Evolutionary conservation across 2,797 vertebrate genomes (phyloP).

Genomic region (Pelodytes ibericus): DNA sequence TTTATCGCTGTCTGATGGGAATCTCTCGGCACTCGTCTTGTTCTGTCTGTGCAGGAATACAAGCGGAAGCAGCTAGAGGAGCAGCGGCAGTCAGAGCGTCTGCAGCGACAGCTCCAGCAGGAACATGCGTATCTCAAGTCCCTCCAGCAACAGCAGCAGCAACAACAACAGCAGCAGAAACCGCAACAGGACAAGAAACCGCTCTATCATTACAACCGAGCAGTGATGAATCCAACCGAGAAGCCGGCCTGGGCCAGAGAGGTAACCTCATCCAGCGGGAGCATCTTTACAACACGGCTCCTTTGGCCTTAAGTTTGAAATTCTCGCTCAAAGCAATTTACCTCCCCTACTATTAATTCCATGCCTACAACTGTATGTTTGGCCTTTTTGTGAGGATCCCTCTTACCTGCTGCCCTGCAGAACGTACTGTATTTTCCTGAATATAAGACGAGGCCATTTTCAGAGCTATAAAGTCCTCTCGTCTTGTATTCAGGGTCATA

Average conservation of each 20-base stretch:
- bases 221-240: slow-evolving; percentile 78
- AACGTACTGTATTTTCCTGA: too few relatives aligned
- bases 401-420: too few relatives aligned
- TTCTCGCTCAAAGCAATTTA: too few relatives aligned
- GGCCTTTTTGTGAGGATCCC: too few relatives aligned
- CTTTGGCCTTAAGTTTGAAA: too few relatives aligned
- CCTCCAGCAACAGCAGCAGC: slow-evolving; percentile 79
- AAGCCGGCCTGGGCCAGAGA: slow-evolving; percentile 91
- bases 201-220: slow-evolving; percentile 88
- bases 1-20: not conserved
- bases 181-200: slow-evolving; percentile 80
- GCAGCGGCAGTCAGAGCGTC: slow-evolving; percentile 89
- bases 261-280: slow-evolving; percentile 58
- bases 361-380: too few relatives aligned
- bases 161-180: slow-evolving; percentile 71
- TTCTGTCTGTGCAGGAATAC: slow-evolving; percentile 77
- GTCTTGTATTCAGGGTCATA: too few relatives aligned
- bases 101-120: slow-evolving; percentile 93
- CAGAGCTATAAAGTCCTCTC: too few relatives aligned
- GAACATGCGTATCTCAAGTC: slow-evolving; percentile 92
- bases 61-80: slow-evolving; percentile 94
- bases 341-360: too few relatives aligned
- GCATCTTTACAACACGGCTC: too few relatives aligned
- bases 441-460: too few relatives aligned
- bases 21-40: not conserved